Conservation (phyloP, 2,113 vertebrate species). For the Alectura lathami region DNA sequence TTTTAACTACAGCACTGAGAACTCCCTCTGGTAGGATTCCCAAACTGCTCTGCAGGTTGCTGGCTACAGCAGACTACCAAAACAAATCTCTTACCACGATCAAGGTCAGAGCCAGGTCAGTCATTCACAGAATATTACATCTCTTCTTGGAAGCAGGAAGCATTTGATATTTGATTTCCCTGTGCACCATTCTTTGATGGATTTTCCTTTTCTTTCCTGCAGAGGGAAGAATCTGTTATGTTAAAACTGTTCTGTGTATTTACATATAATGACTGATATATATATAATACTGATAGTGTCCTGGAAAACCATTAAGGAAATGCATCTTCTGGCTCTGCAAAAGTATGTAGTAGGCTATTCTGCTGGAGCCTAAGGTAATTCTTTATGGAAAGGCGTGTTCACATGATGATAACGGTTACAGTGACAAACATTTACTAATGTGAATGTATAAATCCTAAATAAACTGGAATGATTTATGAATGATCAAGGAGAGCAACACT, state of each 20-base stretch:
- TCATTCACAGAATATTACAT: conserved; percentile 80
- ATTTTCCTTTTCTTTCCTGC: conserved; percentile 74
- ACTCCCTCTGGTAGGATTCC: conserved; percentile 83
- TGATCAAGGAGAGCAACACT: neutral
- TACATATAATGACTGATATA: conserved; percentile 36
- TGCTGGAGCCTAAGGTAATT: neutral
- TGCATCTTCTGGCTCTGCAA: conserved; percentile 21
- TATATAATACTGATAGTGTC: conserved; percentile 8
- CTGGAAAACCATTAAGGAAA: conserved; percentile 28
- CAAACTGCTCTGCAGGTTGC: conserved; percentile 87
- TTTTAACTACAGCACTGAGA: conserved; percentile 73
- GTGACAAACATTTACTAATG: neutral
- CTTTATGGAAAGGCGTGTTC: conserved; percentile 6
- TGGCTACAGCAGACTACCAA: conserved; percentile 84
- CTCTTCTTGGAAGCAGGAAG: conserved; percentile 70
- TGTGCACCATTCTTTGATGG: conserved; percentile 66
- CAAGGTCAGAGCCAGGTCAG: conserved; percentile 84
- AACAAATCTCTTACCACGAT: conserved; percentile 88
- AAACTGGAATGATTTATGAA: conserved; percentile 14
- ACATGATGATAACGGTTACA: neutral
- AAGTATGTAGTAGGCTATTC: neutral
- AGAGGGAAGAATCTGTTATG: conserved; percentile 44
- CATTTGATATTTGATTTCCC: conserved; percentile 74
- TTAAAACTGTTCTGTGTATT: conserved; percentile 48
- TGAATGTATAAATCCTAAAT: neutral